A percentile compares a stretch with the other conserved stretches of the same genome.
Conservation (phyloP, 2,888 invertebrate species). For the Catonia carolina region DNA sequence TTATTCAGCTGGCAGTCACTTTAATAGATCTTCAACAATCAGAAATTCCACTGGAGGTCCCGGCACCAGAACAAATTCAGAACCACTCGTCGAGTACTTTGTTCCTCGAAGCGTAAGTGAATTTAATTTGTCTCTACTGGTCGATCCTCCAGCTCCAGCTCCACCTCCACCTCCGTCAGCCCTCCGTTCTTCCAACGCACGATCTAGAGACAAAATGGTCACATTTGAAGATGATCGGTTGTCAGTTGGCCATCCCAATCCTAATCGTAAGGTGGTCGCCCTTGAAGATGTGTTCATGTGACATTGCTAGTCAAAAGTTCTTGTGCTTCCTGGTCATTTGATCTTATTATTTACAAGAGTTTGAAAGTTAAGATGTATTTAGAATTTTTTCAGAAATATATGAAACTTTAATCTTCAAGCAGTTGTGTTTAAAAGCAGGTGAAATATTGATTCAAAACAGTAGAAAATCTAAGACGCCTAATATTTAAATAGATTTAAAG, state of each 20-base stretch:
- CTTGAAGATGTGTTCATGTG: slow-evolving; percentile 76
- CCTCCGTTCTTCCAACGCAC: slow-evolving; percentile 39
- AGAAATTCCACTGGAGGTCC: slow-evolving; percentile 40
- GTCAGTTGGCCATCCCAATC: slow-evolving; percentile 1
- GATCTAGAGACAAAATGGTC: slow-evolving; percentile 66
- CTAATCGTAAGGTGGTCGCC: slow-evolving; percentile 43
- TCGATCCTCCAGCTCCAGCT: slow-evolving; percentile 46
- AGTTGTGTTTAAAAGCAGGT: too few relatives aligned
- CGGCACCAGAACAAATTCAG: slow-evolving; percentile 37
- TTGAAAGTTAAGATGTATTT: too few relatives aligned
- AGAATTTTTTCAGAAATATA: too few relatives aligned
- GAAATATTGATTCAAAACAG: too few relatives aligned
- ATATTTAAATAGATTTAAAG: too few relatives aligned
- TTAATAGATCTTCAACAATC: slow-evolving; percentile 29
- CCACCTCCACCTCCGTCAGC: slow-evolving; percentile 38
- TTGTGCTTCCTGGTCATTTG: too few relatives aligned
- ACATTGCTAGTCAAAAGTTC: slow-evolving; percentile 46
- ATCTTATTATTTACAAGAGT: too few relatives aligned
- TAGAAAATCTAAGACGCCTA: too few relatives aligned
- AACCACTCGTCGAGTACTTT: slow-evolving; percentile 63
- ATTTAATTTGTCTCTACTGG: slow-evolving; percentile 63
- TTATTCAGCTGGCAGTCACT: slow-evolving; percentile 28
- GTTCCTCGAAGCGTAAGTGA: slow-evolving; percentile 78
- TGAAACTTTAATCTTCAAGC: too few relatives aligned
- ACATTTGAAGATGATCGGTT: slow-evolving; percentile 67